phyloP scores from a whole-genome alignment of 2,797 vertebrate genomes.

The Darevskia nairensis region DNA sequence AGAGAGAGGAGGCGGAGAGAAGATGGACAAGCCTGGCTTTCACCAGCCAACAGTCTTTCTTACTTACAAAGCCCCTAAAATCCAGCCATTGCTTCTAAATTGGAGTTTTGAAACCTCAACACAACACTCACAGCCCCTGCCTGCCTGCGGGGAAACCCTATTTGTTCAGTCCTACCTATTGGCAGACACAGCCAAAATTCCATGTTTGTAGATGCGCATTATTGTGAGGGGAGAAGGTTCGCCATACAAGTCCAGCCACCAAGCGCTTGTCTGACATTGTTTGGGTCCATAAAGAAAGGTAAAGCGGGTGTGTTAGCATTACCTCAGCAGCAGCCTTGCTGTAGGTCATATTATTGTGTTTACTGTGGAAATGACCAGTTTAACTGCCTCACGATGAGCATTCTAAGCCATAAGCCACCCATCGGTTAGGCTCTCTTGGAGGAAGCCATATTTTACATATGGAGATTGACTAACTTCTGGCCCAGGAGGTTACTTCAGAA shows the following conservation, averaged over 20 bases:
- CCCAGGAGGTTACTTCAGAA: not conserved
- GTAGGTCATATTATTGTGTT: not conserved
- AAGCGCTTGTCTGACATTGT: no score
- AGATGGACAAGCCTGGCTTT: no score
- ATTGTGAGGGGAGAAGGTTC: not conserved
- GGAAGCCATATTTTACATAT: not conserved
- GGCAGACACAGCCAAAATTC: not conserved
- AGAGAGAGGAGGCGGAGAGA: no score
- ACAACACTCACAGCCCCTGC: not conserved
- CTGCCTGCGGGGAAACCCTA: not conserved
- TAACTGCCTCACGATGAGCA: constrained; percentile 4
- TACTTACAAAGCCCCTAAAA: not conserved
- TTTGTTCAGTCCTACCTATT: not conserved
- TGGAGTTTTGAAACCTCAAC: not conserved
- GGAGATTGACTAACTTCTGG: not conserved
- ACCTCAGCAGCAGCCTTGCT: not conserved
- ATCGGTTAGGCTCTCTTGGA: not conserved
- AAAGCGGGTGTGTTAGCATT: not conserved
- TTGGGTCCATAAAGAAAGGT: not conserved
- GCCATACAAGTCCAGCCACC: not conserved
- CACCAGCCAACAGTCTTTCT: no score
- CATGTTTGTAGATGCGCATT: not conserved
- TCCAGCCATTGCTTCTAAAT: not conserved
- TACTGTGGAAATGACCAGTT: constrained; percentile 2
- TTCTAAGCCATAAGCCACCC: not conserved